Conservation (phyloP, 1,140 invertebrate genomes). For the Platorchestia sp. region DNA sequence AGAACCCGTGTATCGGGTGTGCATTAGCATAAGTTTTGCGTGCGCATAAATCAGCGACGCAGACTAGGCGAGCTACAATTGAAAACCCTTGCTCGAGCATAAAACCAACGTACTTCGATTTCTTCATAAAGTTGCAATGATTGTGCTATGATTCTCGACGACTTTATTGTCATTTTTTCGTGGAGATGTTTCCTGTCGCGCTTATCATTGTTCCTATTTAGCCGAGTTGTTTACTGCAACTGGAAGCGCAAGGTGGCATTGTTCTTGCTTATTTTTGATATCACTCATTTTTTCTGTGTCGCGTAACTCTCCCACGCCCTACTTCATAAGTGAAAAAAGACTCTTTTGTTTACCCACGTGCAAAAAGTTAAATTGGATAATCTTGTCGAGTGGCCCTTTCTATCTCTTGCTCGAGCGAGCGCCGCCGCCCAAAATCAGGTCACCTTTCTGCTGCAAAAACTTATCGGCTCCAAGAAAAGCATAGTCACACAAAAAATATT, state of each 20-base stretch:
- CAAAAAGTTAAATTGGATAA: background rate
- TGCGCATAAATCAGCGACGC: background rate
- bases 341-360: background rate
- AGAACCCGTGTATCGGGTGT: slow-evolving; percentile 46
- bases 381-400: background rate
- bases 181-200: background rate
- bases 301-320: background rate
- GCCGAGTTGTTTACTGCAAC: background rate
- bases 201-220: background rate
- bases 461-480: background rate
- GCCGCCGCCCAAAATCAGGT: background rate
- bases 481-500: background rate
- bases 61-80: background rate
- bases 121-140: background rate
- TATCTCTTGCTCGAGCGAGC: background rate
- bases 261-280: background rate
- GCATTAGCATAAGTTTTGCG: slow-evolving; percentile 47
- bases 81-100: background rate
- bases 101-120: background rate
- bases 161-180: background rate
- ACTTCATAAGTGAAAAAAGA: background rate
- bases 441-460: background rate
- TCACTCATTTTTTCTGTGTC: background rate
- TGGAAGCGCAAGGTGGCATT: background rate
- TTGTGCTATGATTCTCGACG: background rate